Conservation (phyloP, 2,113 vertebrate genomes). For the Vanacampus margaritifer region DNA sequence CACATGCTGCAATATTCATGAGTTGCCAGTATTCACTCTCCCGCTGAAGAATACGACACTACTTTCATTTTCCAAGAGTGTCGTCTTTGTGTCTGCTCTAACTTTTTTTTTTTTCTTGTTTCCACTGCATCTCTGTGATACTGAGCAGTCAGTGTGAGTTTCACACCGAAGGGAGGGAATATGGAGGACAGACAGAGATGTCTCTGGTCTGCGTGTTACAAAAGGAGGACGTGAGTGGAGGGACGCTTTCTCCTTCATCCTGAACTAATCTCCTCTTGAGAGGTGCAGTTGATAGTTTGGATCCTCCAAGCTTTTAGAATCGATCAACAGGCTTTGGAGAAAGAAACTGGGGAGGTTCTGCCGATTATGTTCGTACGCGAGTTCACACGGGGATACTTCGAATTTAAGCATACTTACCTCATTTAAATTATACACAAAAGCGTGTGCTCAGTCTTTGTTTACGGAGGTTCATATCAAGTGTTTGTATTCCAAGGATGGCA, state of each 20-base stretch:
- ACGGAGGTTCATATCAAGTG: constrained; percentile 25
- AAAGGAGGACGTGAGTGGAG: constrained; percentile 38
- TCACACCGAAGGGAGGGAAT: constrained; percentile 38
- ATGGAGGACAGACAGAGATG: constrained; percentile 29
- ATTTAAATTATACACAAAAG: constrained; percentile 49
- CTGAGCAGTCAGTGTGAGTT: constrained; percentile 50
- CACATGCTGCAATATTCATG: constrained; percentile 70
- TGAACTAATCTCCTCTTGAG: constrained; percentile 63
- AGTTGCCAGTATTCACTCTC: constrained; percentile 47
- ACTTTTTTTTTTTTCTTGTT: constrained; percentile 38
- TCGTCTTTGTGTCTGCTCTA: constrained; percentile 51
- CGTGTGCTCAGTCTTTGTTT: constrained; percentile 47
- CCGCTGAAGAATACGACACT: constrained; percentile 23
- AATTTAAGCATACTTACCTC: constrained; percentile 46
- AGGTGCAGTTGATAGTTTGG: constrained; percentile 53
- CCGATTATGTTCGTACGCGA: constrained; percentile 24
- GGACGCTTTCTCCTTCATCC: constrained; percentile 53
- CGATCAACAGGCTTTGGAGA: constrained; percentile 58
- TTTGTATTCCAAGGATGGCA: constrained; percentile 28
- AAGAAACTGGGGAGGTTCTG: constrained; percentile 50
- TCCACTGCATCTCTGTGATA: constrained; percentile 37
- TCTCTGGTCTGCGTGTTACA: constrained; percentile 37
- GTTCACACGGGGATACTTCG: constrained; percentile 47
- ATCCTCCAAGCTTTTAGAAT: constrained; percentile 60
- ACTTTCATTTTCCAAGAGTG: constrained; percentile 51